Evolutionary conservation across 1,140 invertebrate genomes (phyloP).

Genomic region (Drosophila serrata): DNA sequence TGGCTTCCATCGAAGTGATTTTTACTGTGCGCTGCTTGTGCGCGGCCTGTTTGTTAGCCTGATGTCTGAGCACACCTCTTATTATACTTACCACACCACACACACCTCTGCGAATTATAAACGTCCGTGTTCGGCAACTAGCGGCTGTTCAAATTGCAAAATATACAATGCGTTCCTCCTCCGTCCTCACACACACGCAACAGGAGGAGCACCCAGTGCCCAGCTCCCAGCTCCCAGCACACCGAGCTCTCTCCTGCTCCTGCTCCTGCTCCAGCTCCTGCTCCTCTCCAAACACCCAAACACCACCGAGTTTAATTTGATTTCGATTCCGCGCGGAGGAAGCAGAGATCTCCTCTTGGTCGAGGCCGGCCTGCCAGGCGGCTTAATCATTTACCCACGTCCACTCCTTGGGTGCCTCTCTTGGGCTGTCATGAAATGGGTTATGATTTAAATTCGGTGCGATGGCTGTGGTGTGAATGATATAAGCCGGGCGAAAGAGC

Average conservation of each 20-base stretch:
- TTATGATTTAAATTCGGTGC: conserved; percentile 50
- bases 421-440: conserved; percentile 6
- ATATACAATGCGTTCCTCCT: conserved; percentile 82
- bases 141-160: conserved; percentile 81
- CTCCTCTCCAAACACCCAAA: conserved; percentile 23
- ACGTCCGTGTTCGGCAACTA: conserved; percentile 78
- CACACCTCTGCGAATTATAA: conserved; percentile 66
- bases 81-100: conserved; percentile 72
- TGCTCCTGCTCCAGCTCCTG: background rate
- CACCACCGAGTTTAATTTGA: conserved; percentile 78
- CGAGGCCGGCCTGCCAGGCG: conserved; percentile 42
- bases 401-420: background rate
- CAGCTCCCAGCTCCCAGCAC: conserved; percentile 3
- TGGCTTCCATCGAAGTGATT: conserved; percentile 83
- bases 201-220: conserved; percentile 57
- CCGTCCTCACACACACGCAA: conserved; percentile 60
- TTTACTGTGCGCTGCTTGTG: conserved; percentile 74
- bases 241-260: background rate
- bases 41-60: conserved; percentile 80
- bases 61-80: conserved; percentile 81
- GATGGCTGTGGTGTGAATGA: conserved; percentile 53
- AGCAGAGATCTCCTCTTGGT: conserved; percentile 32
- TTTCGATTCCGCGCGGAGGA: conserved; percentile 73
- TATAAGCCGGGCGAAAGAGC: conserved; percentile 59
- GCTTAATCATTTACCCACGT: conserved; percentile 59